Percentiles rank a stretch among this genome's conserved stretches.
Conservation (phyloP, 1,140 invertebrate species). For the Magallana gigas region DNA sequence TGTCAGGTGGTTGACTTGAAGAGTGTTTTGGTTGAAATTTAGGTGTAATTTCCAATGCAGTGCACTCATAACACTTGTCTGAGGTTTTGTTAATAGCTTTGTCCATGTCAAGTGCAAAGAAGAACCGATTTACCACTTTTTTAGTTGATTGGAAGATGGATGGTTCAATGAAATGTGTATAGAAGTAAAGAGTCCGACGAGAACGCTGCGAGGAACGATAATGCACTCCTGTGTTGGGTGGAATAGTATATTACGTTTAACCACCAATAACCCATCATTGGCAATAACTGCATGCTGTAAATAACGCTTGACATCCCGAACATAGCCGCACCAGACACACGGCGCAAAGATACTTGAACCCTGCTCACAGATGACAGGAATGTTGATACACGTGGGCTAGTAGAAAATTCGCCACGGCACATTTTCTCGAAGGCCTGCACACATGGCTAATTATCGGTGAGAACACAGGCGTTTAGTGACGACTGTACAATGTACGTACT, state of each 20-base stretch:
- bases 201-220: slow-evolving; percentile 57
- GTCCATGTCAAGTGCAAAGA: too few relatives aligned
- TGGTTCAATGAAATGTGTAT: slow-evolving; percentile 53
- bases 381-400: slow-evolving; percentile 53
- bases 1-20: too few relatives aligned
- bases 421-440: slow-evolving; percentile 48
- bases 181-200: slow-evolving; percentile 60
- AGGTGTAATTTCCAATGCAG: too few relatives aligned
- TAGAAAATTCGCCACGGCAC: slow-evolving; percentile 42
- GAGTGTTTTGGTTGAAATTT: too few relatives aligned
- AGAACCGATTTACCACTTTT: too few relatives aligned
- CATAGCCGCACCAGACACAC: slow-evolving; percentile 12
- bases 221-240: slow-evolving; percentile 49
- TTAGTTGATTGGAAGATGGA: too few relatives aligned
- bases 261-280: slow-evolving; percentile 55
- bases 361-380: slow-evolving; percentile 60
- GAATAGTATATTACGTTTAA: slow-evolving; percentile 45
- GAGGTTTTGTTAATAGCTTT: too few relatives aligned
- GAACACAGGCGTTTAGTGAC: neutral
- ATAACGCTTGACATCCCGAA: too few relatives aligned
- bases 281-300: slow-evolving; percentile 42
- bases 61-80: too few relatives aligned
- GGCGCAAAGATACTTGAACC: slow-evolving; percentile 49
- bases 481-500: slow-evolving; percentile 57
- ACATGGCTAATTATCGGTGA: slow-evolving; percentile 50